These are phyloP conservation scores for Opisthocomus hoazin DNA, from an alignment of 2,113 vertebrate species.

Conservation along the genomic window DNA sequence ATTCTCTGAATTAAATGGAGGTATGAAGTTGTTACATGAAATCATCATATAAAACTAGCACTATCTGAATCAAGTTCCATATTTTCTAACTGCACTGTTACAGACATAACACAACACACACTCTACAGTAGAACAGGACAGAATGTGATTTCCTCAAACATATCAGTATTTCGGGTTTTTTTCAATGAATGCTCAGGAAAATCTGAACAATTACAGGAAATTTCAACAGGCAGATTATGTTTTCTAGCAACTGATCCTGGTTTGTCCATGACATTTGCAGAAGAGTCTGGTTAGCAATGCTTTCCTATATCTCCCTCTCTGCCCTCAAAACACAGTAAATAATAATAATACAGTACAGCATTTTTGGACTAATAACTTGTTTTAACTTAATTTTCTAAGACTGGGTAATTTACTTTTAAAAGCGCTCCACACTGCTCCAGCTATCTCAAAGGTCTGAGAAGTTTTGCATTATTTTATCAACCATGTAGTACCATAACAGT, in stretches of 20 bases:
- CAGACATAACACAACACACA: not conserved
- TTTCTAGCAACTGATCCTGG: not conserved
- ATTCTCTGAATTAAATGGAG: not conserved
- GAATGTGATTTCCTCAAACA: not conserved
- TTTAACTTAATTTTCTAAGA: not conserved
- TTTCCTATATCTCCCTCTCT: not conserved
- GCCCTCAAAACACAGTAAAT: not conserved
- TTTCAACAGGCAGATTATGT: not conserved
- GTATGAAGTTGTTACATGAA: not conserved
- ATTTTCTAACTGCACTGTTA: not conserved
- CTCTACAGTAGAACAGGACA: not conserved
- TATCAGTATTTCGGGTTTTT: not conserved
- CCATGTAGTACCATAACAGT: rapidly evolving
- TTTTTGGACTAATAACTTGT: not conserved
- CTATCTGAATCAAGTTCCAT: not conserved
- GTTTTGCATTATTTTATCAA: not conserved
- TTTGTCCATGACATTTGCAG: not conserved
- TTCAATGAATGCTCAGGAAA: not conserved
- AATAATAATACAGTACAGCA: not conserved
- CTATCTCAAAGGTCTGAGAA: not conserved
- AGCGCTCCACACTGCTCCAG: not conserved
- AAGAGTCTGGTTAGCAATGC: not conserved
- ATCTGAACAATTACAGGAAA: not conserved
- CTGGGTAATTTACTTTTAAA: not conserved
- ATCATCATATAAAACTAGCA: not conserved